Percentiles rank a stretch among this genome's conserved stretches.
Evolutionary conservation across 2,797 vertebrate species (phyloP).

Genomic region (Melanotaenia boesemani): DNA sequence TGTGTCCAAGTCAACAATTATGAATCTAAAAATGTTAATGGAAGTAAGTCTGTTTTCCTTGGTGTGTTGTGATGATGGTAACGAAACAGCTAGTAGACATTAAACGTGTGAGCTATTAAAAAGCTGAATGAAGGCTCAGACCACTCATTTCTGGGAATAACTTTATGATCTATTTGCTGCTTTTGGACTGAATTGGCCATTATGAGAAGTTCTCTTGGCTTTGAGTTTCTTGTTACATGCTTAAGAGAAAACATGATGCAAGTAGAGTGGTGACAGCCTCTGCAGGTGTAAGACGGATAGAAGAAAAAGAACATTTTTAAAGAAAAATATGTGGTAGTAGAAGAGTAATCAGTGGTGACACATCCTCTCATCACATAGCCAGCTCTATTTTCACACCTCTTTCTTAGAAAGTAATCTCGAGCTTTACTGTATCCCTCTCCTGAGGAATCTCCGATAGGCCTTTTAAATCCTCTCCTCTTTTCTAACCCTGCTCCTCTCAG

Average conservation of each 20-base stretch:
- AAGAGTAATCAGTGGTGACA: no score
- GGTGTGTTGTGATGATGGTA: slow-evolving; percentile 9
- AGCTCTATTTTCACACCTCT: not conserved
- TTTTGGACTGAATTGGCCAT: slow-evolving; percentile 16
- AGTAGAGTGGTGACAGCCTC: slow-evolving; percentile 16
- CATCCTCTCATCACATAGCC: not conserved
- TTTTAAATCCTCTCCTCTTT: slow-evolving; percentile 33
- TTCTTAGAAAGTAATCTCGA: slow-evolving; percentile 21
- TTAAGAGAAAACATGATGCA: slow-evolving; percentile 3
- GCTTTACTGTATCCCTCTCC: not conserved
- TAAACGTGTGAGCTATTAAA: slow-evolving; percentile 2
- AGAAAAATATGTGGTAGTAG: no score
- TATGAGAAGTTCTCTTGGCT: slow-evolving; percentile 2
- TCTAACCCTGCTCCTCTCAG: slow-evolving; percentile 21
- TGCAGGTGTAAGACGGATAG: not conserved
- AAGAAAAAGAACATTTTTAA: not conserved
- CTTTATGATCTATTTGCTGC: slow-evolving; percentile 27
- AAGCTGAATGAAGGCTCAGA: slow-evolving; percentile 26
- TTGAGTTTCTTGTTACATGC: slow-evolving; percentile 19
- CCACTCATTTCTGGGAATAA: not conserved
- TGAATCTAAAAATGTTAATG: slow-evolving; percentile 28
- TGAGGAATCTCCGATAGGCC: slow-evolving; percentile 19
- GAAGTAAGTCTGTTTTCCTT: slow-evolving; percentile 1
- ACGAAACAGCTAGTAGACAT: slow-evolving; percentile 8
- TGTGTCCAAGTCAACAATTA: slow-evolving; percentile 8